These are phyloP conservation scores for Galerucella pusilla DNA, from an alignment of 2,888 invertebrate genomes.

Conservation along the genomic window DNA sequence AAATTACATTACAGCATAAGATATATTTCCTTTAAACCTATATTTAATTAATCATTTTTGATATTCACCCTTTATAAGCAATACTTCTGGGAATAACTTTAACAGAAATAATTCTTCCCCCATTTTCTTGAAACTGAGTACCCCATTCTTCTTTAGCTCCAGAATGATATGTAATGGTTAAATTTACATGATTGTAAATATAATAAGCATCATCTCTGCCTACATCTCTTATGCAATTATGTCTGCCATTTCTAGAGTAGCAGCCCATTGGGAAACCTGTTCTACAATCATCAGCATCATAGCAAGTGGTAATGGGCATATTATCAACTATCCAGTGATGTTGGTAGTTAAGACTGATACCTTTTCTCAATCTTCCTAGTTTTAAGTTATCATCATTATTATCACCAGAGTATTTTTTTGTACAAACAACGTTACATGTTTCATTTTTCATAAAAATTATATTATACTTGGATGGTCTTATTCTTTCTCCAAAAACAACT, in stretches of 20 bases:
- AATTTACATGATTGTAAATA: conserved; percentile 96
- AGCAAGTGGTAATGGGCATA: conserved; percentile 99
- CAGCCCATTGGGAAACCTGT: conserved; percentile 98
- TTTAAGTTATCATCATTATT: conserved; percentile 70
- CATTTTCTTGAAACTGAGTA: conserved; percentile 78
- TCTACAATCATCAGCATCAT: conserved; percentile 82
- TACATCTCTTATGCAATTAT: conserved; percentile 54
- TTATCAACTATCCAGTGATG: conserved; percentile 99
- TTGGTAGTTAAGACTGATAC: conserved; percentile 93
- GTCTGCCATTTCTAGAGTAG: conserved; percentile 57
- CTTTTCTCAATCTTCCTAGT: conserved; percentile 87
- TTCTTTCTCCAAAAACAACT: conserved; percentile 99
- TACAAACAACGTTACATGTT: conserved; percentile 72
- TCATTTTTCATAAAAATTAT: conserved; percentile 84
- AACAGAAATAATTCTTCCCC: conserved; percentile 89
- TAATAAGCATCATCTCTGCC: conserved; percentile 80
- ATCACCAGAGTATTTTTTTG: conserved; percentile 77
- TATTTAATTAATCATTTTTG: conserved; percentile 1
- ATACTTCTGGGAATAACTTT: conserved; percentile 69
- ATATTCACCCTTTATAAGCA: conserved; percentile 57
- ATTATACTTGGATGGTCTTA: conserved; percentile 92
- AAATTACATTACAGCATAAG: no score
- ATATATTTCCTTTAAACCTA: background rate
- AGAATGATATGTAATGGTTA: conserved; percentile 93
- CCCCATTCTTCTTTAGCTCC: conserved; percentile 91